Evolutionary conservation across 2,113 vertebrate genomes (phyloP).

Genomic region (Poicephalus gulielmi): DNA sequence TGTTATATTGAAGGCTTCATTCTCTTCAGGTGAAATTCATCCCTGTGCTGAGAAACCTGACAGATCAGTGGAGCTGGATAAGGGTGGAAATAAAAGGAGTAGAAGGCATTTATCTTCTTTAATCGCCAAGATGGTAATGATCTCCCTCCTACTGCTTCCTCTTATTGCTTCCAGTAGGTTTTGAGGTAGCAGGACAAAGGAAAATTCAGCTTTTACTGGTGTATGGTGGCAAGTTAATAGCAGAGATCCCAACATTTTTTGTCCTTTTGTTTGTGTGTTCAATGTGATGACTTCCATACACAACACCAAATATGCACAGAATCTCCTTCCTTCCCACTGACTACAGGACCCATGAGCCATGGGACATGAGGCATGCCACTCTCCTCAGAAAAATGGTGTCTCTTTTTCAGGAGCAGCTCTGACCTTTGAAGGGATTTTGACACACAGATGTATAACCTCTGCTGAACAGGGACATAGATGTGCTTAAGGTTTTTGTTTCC

Average conservation of each 20-base stretch:
- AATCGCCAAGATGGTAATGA: background rate
- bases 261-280: background rate
- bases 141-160: background rate
- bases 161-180: background rate
- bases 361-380: background rate
- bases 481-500: background rate
- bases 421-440: background rate
- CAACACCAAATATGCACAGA: background rate
- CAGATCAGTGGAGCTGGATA: background rate
- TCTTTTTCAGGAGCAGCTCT: background rate
- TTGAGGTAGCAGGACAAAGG: background rate
- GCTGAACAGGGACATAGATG: background rate
- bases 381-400: background rate
- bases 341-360: background rate
- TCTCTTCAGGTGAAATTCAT: constrained; percentile 1
- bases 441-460: background rate
- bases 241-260: background rate
- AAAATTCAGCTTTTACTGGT: background rate
- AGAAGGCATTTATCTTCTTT: background rate
- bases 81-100: background rate
- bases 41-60: background rate
- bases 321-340: background rate
- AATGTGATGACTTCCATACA: background rate
- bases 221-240: background rate
- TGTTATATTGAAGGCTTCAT: background rate